These are phyloP conservation scores for Hydra vulgaris DNA, from an alignment of 30 jellyfish, hydroid and myxozoan genomes.

Conservation along the genomic window DNA sequence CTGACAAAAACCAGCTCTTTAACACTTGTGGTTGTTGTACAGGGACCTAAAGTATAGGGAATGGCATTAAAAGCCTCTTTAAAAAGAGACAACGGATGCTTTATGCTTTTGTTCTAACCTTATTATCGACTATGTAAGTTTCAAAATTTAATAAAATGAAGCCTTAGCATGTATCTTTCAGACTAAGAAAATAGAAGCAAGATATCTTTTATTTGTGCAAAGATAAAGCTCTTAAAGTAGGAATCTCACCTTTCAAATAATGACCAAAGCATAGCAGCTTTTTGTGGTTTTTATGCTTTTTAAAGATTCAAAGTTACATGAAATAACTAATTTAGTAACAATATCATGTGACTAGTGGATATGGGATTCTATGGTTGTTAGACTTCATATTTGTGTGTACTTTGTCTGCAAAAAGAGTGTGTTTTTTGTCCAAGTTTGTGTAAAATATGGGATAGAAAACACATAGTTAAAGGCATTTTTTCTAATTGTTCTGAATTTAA, in stretches of 20 bases:
- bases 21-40: background rate
- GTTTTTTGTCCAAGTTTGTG: background rate
- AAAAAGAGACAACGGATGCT: background rate
- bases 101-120: background rate
- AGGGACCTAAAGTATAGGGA: background rate
- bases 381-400: background rate
- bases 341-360: background rate
- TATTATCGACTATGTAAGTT: background rate
- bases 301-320: background rate
- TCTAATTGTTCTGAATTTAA: no score
- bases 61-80: background rate
- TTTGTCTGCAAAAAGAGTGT: background rate
- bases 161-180: background rate
- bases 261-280: background rate
- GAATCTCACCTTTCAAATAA: background rate
- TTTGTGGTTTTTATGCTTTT: background rate
- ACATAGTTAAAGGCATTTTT: no score
- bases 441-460: background rate
- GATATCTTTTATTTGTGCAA: background rate
- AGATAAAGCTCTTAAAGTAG: background rate
- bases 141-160: background rate
- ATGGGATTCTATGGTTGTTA: background rate
- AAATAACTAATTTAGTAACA: background rate
- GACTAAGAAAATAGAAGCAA: background rate
- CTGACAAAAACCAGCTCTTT: background rate